Evolutionary conservation across 2,113 vertebrate species (phyloP), one percentile per base, ranked within the genome.

Genomic region (Pelobates fuscus): DNA sequence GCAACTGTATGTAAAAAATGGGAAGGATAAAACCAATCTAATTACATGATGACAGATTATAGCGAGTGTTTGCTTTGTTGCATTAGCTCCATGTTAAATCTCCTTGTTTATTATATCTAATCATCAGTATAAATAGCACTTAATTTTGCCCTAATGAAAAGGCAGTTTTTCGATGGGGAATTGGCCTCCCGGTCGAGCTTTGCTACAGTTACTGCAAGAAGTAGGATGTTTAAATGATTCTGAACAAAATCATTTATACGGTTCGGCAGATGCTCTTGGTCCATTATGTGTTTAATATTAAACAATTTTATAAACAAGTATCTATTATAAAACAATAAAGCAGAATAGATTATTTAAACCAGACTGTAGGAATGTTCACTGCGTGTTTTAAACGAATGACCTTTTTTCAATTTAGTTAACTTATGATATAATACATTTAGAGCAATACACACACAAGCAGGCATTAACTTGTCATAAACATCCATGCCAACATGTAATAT

Each of bases 121-220:
- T 73, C 46, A 55, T 55, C 20, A 41, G 44, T 52, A 37, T 64
- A 73, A 55, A 64, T 64, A 41, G n/a, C 17, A 49, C 29, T 73
- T 73, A 24, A 52, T 63, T 72, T 62, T 72, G 14, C 70, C 59
- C 58, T 63, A 63, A 55, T 73, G 29, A 64, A 73, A 63, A 64
- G 27, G n/a, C 29, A 41, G 60, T 63, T 55, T 64, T 55, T 63
- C 29, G 24, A 37, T 29, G 60, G 44, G 54, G 70, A 73, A 54
- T 64, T 54, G 41, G 70, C 70, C 46, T 17, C 11, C 60, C 54
- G 60, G 60, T 73, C 46, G 30, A 41, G 46, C 2, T 32, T 62
- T 55, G 5, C 52, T 55, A 55, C 52, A 21, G 11, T 11, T 43
- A 14, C 20, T 65, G 62, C 62, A 23, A 15, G n/a, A 37, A 63